Conservation (phyloP, 2,113 vertebrate species). For the Choloepus hoffmanni region DNA sequence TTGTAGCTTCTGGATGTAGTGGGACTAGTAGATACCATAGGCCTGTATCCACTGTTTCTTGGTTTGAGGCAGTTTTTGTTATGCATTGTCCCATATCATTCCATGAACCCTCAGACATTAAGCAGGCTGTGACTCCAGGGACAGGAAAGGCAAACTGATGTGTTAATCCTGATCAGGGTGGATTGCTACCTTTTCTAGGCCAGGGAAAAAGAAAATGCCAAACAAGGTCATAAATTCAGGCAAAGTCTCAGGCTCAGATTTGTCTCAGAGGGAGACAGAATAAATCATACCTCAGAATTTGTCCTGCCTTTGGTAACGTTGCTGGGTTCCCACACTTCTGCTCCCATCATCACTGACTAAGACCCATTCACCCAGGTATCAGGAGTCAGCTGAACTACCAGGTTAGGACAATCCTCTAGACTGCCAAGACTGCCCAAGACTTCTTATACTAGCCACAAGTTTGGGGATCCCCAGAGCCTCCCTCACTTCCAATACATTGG, state of each 20-base stretch:
- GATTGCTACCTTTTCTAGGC: background rate
- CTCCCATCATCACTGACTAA: background rate
- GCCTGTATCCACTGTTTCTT: background rate
- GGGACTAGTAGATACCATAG: background rate
- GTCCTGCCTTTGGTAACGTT: background rate
- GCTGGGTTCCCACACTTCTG: background rate
- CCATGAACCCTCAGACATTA: background rate
- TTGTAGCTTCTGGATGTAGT: background rate
- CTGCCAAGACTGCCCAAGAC: no score
- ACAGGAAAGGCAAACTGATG: background rate
- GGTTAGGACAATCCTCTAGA: no score
- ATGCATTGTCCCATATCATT: no score
- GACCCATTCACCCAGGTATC: background rate
- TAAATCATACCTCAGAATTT: background rate
- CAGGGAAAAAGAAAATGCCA: background rate
- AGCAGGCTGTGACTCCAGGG: background rate
- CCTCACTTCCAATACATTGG: no score
- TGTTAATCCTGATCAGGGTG: background rate
- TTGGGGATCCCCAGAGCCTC: no score
- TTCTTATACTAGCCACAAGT: no score
- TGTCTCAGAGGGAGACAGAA: background rate
- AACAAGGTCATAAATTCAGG: background rate
- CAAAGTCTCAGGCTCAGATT: background rate
- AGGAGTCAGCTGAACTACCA: no score
- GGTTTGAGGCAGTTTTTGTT: background rate